Conservation (phyloP, 2,888 invertebrate species). For the Synergus gifuensis region DNA sequence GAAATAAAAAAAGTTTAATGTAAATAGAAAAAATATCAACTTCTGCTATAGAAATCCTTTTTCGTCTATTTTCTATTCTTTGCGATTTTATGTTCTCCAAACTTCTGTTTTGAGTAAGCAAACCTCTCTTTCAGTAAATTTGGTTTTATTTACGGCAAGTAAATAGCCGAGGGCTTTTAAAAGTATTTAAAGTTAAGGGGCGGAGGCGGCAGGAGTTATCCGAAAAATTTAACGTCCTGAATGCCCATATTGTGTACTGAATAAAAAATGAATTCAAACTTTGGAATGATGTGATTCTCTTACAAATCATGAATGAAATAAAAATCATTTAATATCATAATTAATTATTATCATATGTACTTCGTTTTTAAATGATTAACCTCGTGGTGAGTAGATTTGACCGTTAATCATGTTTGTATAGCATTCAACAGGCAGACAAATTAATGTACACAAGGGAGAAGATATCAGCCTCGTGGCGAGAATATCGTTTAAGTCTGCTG, state of each 20-base stretch:
- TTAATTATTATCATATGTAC: background rate
- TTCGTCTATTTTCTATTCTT: background rate
- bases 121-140: slow-evolving; percentile 13
- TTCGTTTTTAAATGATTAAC: background rate
- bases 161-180: background rate
- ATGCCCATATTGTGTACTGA: too few relatives aligned
- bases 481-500: slow-evolving; percentile 30
- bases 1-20: background rate
- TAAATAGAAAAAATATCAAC: background rate
- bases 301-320: too few relatives aligned
- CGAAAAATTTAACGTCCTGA: too few relatives aligned
- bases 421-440: slow-evolving; percentile 39
- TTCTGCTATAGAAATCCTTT: background rate
- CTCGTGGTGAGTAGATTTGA: slow-evolving; percentile 10
- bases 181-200: background rate
- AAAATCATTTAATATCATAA: background rate
- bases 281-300: too few relatives aligned
- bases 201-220: too few relatives aligned
- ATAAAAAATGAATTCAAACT: too few relatives aligned
- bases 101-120: slow-evolving; percentile 9
- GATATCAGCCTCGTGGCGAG: slow-evolving; percentile 28
- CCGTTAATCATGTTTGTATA: slow-evolving; percentile 25
- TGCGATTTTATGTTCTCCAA: background rate
- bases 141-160: background rate
- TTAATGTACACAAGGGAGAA: slow-evolving; percentile 30